Conservation (phyloP, 2,888 invertebrate species). For the Sabellastarte sp. region DNA sequence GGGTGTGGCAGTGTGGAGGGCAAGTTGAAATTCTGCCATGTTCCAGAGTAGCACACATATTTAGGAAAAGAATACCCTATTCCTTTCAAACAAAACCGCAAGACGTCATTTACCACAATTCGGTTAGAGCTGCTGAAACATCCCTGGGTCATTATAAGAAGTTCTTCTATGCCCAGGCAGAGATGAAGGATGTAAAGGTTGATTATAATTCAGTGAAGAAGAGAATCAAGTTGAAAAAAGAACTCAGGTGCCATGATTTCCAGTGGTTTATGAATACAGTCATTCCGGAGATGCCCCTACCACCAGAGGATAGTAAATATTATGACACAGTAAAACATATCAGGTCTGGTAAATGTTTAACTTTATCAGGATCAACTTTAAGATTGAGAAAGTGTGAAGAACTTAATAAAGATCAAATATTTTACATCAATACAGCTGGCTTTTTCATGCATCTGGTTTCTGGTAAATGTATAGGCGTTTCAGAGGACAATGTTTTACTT, state of each 20-base stretch:
- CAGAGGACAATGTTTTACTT: too few species aligned
- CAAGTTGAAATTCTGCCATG: constrained; percentile 9
- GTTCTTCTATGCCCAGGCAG: constrained; percentile 14
- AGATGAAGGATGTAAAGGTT: neutral
- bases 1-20: constrained; percentile 13
- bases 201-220: too few species aligned
- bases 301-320: constrained; percentile 6
- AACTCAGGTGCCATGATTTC: constrained; percentile 9
- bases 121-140: constrained; percentile 6
- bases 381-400: neutral
- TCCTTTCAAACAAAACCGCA: constrained; percentile 3
- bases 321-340: neutral
- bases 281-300: constrained; percentile 13
- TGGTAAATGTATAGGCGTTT: too few species aligned
- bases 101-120: constrained; percentile 9
- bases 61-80: constrained; percentile 7
- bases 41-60: constrained; percentile 10
- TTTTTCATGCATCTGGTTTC: too few species aligned
- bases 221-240: too few species aligned
- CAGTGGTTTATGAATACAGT: constrained; percentile 7
- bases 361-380: neutral
- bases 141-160: neutral
- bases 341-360: neutral
- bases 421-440: too few species aligned
- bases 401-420: neutral